Percentiles rank a stretch among this genome's conserved stretches.
Conservation (phyloP, 2,113 vertebrate genomes). For the Dendrocopos noguchii region DNA sequence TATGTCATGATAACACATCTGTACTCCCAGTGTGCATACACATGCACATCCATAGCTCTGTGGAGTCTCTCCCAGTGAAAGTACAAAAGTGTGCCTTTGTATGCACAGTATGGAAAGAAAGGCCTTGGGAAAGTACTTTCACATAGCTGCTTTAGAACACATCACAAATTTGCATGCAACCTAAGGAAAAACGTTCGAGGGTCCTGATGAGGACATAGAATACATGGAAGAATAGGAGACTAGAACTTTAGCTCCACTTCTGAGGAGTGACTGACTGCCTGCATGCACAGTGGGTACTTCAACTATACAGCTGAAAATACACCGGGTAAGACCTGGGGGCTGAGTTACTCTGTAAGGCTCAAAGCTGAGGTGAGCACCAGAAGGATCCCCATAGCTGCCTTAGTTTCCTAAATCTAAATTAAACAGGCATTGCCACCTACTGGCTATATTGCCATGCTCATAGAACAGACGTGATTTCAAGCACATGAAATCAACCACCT, state of each 20-base stretch:
- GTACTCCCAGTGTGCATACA: not conserved
- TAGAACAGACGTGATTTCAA: not conserved
- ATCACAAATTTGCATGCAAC: not conserved
- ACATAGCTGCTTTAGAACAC: not conserved
- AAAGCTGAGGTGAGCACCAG: not conserved
- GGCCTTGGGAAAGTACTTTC: not conserved
- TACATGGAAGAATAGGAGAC: not conserved
- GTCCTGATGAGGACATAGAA: not conserved
- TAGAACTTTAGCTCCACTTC: not conserved
- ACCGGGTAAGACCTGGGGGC: not conserved
- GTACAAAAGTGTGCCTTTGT: not conserved
- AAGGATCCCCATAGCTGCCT: not conserved
- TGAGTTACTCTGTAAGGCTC: not conserved
- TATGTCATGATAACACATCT: not conserved
- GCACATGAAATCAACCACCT: not conserved
- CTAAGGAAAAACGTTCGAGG: not conserved
- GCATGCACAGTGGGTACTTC: not conserved
- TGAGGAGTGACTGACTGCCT: not conserved
- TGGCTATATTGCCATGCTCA: not conserved
- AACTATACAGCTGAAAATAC: not conserved
- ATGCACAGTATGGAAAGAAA: not conserved
- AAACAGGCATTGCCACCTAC: slow-evolving; percentile 60
- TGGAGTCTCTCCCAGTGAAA: not conserved
- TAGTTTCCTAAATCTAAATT: not conserved
- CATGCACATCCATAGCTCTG: not conserved